These are phyloP conservation scores for Caradrina clavipalpis DNA, from an alignment of 2,888 invertebrate genomes.

Conservation along the genomic window DNA sequence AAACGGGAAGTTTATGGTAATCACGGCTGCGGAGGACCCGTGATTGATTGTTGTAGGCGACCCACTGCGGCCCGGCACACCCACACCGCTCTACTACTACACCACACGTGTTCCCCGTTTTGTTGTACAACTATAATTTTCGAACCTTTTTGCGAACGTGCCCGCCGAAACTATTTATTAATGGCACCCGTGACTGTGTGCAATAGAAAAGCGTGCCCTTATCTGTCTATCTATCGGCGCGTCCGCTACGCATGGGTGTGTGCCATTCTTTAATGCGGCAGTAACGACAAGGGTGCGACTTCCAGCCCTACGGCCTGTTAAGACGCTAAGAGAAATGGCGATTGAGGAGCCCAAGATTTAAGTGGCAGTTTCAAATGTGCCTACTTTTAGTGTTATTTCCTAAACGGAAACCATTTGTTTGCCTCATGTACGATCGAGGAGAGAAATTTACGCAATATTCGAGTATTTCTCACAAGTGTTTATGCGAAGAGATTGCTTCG, in stretches of 20 bases:
- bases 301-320: conserved; percentile 71
- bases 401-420: conserved; percentile 90
- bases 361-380: conserved; percentile 90
- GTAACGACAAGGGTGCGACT: conserved; percentile 81
- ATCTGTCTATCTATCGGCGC: conserved; percentile 63
- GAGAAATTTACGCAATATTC: conserved; percentile 82
- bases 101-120: conserved; percentile 66
- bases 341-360: conserved; percentile 90
- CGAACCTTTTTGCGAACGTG: conserved; percentile 61
- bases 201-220: conserved; percentile 59
- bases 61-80: conserved; percentile 69
- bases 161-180: conserved; percentile 63
- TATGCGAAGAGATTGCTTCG: conserved; percentile 65
- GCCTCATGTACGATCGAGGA: conserved; percentile 84
- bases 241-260: conserved; percentile 69
- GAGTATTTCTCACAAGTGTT: conserved; percentile 77
- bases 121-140: conserved; percentile 64
- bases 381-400: conserved; percentile 90
- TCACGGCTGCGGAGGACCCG: conserved; percentile 84
- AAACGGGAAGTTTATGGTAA: conserved; percentile 90
- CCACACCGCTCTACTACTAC: conserved; percentile 50
- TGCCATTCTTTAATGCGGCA: conserved; percentile 78
- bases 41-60: conserved; percentile 88
- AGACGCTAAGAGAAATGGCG: conserved; percentile 88
- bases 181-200: conserved; percentile 63